A percentile compares a stretch with the other conserved stretches of the same genome.
phyloP scores from a whole-genome alignment of 2,113 vertebrate species.

The Saccopteryx bilineata region DNA sequence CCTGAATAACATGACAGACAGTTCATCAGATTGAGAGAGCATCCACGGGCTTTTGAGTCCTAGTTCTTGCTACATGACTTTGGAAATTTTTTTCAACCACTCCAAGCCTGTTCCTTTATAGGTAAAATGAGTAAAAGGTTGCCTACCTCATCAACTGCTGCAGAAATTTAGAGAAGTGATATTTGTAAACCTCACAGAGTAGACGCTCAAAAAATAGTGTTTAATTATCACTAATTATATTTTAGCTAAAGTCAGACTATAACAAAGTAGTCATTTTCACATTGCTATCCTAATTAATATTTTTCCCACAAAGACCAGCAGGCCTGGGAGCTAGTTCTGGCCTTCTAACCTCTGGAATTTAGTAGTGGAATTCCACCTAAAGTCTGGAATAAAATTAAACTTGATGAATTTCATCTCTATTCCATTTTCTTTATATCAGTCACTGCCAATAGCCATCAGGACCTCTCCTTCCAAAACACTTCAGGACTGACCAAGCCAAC shows the following conservation, averaged over 20 bases:
- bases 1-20: not conserved
- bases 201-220: not conserved
- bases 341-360: not conserved
- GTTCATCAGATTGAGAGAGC: not conserved
- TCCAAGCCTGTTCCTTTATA: not conserved
- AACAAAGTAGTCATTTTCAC: not conserved
- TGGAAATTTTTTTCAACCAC: not conserved
- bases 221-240: not conserved
- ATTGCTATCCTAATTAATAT: not conserved
- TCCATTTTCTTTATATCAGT: not conserved
- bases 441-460: not conserved
- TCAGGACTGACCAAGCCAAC: not conserved
- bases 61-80: not conserved
- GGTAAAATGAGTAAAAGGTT: not conserved
- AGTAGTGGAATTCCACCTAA: not conserved
- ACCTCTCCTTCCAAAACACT: not conserved
- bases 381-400: slow-evolving; percentile 50
- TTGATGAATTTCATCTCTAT: not conserved
- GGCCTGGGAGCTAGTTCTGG: not conserved
- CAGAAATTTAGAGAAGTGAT: not conserved
- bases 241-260: not conserved
- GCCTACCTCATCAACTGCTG: not conserved
- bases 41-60: not conserved
- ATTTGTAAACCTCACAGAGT: not conserved
- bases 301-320: slow-evolving; percentile 15